These are phyloP conservation scores for Drosophila melanosoma DNA, from an alignment of 2,888 invertebrate genomes.

Conservation along the genomic window DNA sequence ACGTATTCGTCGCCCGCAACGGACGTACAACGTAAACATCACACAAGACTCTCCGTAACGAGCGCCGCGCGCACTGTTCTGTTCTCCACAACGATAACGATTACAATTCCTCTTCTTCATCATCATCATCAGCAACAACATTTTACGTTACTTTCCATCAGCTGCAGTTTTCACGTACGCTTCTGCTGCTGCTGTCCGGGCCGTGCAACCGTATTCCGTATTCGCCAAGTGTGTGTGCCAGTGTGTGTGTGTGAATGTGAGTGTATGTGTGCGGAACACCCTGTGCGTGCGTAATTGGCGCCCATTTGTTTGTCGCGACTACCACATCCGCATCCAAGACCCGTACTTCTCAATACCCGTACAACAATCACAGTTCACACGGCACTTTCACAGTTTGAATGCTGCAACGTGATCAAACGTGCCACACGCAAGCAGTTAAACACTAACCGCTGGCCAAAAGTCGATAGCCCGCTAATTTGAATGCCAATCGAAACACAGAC, in stretches of 20 bases:
- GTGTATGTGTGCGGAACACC: conserved; percentile 31
- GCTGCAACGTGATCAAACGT: conserved; percentile 73
- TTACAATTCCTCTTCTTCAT: conserved; percentile 2
- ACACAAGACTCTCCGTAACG: conserved; percentile 45
- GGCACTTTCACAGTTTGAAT: conserved; percentile 31
- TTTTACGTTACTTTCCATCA: conserved; percentile 57
- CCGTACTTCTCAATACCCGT: conserved; percentile 17
- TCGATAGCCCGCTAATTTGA: conserved; percentile 77
- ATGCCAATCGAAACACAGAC: conserved; percentile 68
- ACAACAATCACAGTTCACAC: conserved; percentile 16
- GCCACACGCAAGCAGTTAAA: conserved; percentile 27
- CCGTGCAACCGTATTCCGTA: conserved; percentile 57
- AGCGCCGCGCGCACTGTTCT: conserved; percentile 31
- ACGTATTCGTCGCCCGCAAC: conserved; percentile 85
- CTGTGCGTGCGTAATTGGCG: conserved; percentile 77
- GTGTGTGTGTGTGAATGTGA: conserved; percentile 19
- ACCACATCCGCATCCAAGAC: conserved; percentile 21
- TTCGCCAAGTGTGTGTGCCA: conserved; percentile 44
- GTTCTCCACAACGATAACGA: conserved; percentile 15
- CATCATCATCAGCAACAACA: not conserved
- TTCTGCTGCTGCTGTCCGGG: conserved; percentile 40
- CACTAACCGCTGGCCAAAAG: conserved; percentile 66
- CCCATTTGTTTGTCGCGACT: conserved; percentile 64
- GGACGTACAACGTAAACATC: conserved; percentile 66
- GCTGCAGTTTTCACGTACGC: conserved; percentile 77